These are phyloP conservation scores for Dendronephthya gigantea DNA, from an alignment of 64 coral and sea anemone genomes.

Conservation along the genomic window DNA sequence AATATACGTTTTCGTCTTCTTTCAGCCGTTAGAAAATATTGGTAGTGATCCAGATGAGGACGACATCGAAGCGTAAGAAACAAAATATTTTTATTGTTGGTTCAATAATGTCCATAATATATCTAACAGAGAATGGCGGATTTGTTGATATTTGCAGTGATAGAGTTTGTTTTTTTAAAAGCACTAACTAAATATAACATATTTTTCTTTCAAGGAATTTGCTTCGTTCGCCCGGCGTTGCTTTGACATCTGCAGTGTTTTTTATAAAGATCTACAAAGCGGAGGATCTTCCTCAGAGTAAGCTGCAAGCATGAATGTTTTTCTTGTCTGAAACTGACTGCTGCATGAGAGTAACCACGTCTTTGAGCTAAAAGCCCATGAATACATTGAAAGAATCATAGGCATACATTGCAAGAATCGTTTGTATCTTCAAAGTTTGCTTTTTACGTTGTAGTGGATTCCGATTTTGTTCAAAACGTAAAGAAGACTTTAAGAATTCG, in stretches of 20 bases:
- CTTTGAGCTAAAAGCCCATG: too few species aligned
- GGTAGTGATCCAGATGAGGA: not conserved
- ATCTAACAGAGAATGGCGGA: too few species aligned
- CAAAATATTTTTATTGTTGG: not conserved
- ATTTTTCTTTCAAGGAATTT: slow-evolving; percentile 29
- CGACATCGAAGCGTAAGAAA: slow-evolving; percentile 5
- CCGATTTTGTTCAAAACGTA: slow-evolving; percentile 45
- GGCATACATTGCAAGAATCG: too few species aligned
- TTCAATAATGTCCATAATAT: not conserved
- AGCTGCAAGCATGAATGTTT: too few species aligned
- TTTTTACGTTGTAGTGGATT: slow-evolving; percentile 57
- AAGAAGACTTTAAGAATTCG: slow-evolving; percentile 59
- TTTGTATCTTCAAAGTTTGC: too few species aligned
- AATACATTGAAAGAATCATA: too few species aligned
- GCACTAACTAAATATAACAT: too few species aligned
- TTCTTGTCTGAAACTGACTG: too few species aligned
- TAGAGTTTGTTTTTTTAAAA: too few species aligned
- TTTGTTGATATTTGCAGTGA: too few species aligned
- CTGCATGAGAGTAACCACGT: too few species aligned
- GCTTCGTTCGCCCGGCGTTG: slow-evolving; percentile 39
- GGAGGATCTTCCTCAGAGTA: slow-evolving; percentile 70
- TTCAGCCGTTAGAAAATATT: not conserved
- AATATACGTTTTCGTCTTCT: not conserved
- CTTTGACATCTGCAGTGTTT: slow-evolving; percentile 51
- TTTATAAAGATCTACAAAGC: slow-evolving; percentile 53